phyloP scores from a whole-genome alignment of 2,888 invertebrate genomes.

The Prosapia bicincta region DNA sequence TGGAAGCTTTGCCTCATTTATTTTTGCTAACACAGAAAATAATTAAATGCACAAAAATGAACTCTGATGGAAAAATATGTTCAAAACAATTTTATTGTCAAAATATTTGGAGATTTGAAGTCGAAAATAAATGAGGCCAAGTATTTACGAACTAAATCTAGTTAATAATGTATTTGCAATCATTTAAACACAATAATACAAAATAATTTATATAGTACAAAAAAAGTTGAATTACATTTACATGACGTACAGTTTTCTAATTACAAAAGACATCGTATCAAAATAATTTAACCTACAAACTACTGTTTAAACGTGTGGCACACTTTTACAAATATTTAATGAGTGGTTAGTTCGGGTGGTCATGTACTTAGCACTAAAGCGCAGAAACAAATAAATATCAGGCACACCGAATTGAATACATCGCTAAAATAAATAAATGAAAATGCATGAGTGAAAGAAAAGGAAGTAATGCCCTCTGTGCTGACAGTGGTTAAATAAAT shows the following conservation, averaged over 20 bases:
- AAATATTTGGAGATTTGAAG: constrained; percentile 10
- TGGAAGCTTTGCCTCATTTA: constrained; percentile 16
- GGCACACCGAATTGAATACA: neutral
- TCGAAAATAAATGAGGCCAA: constrained; percentile 7
- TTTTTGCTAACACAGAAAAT: neutral
- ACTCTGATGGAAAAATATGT: neutral
- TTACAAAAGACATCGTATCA: constrained; percentile 26
- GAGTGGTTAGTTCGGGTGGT: constrained; percentile 5
- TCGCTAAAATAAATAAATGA: neutral
- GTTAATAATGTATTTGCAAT: constrained; percentile 19
- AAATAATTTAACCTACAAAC: constrained; percentile 26
- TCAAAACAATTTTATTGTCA: constrained; percentile 2
- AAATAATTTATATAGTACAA: constrained; percentile 32
- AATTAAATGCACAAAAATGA: constrained; percentile 16
- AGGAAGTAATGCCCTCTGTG: neutral
- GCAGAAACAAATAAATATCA: neutral
- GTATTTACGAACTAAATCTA: constrained; percentile 3
- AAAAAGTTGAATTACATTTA: constrained; percentile 27
- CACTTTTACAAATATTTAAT: neutral
- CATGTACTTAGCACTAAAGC: neutral
- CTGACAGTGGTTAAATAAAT: neutral
- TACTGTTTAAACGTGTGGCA: constrained; percentile 20
- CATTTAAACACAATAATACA: constrained; percentile 29
- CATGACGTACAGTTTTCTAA: constrained; percentile 16
- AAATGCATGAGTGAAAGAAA: neutral